These are phyloP conservation scores for Piaya cayana DNA, from an alignment of 2,113 vertebrate genomes.

Conservation along the genomic window DNA sequence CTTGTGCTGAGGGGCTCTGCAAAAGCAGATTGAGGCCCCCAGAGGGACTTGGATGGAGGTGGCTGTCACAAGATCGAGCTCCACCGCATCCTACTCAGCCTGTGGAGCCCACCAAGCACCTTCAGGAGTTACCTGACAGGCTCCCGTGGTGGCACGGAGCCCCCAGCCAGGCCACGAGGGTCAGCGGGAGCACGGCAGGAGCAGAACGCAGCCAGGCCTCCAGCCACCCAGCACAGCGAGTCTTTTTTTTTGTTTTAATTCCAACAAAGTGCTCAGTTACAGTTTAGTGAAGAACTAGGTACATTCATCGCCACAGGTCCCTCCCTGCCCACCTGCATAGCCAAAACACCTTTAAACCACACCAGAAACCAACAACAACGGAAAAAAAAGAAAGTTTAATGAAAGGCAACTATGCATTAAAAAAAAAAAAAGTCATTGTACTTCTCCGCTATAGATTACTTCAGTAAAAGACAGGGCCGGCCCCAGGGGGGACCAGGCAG, in stretches of 20 bases:
- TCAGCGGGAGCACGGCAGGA: neutral
- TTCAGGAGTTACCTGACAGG: fast-evolving
- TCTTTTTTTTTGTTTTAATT: conserved; percentile 48
- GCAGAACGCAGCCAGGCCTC: neutral
- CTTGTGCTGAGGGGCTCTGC: no score
- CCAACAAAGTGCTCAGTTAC: conserved; percentile 87
- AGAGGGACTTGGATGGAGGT: fast-evolving
- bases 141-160: neutral
- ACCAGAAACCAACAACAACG: conserved; percentile 9
- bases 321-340: conserved; percentile 59
- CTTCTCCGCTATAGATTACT: conserved; percentile 75
- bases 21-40: fast-evolving
- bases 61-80: fast-evolving
- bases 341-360: conserved; percentile 68
- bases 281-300: conserved; percentile 82
- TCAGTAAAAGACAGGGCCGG: conserved; percentile 61
- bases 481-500: neutral
- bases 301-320: conserved; percentile 89
- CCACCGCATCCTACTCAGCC: neutral
- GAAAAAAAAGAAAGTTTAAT: conserved; percentile 23
- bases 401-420: conserved; percentile 76
- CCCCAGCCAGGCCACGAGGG: neutral
- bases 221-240: conserved; percentile 19
- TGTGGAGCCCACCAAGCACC: neutral
- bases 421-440: conserved; percentile 68